These are phyloP conservation scores for Teleogryllus occipitalis DNA, from an alignment of 1,140 invertebrate genomes.

Conservation along the genomic window DNA sequence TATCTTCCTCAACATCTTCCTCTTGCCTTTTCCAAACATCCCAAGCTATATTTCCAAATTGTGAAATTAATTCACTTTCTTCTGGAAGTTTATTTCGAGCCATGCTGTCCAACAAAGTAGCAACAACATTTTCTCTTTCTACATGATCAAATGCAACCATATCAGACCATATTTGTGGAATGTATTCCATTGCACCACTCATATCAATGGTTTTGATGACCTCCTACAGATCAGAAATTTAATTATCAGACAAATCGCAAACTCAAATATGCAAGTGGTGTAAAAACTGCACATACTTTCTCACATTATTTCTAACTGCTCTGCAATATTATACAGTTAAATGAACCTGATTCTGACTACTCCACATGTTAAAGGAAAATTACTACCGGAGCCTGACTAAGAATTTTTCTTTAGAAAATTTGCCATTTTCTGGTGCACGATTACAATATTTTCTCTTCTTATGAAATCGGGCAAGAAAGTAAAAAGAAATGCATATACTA, in stretches of 20 bases:
- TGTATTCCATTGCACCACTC: constrained; percentile 48
- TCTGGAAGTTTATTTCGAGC: constrained; percentile 42
- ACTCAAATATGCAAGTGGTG: neutral
- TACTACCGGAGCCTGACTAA: too few relatives aligned
- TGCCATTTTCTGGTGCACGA: too few relatives aligned
- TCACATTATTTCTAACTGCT: too few relatives aligned
- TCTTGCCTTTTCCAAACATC: constrained; percentile 44
- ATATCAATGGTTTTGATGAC: constrained; percentile 51
- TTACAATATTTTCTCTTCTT: too few relatives aligned
- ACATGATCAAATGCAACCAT: constrained; percentile 58
- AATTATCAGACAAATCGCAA: constrained; percentile 1
- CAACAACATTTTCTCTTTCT: constrained; percentile 45
- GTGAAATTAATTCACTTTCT: constrained; percentile 32
- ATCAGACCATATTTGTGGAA: constrained; percentile 72
- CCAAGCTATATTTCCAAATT: constrained; percentile 44
- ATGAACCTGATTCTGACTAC: too few relatives aligned
- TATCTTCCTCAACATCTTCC: constrained; percentile 23
- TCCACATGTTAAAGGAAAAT: too few relatives aligned
- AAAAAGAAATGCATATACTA: too few relatives aligned
- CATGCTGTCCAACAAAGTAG: constrained; percentile 47
- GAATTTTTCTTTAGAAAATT: too few relatives aligned
- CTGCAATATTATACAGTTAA: too few relatives aligned
- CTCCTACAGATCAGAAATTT: constrained; percentile 29
- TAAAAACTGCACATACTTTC: too few relatives aligned
- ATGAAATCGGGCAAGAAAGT: too few relatives aligned